Evolutionary conservation across 2,113 vertebrate genomes (phyloP).

Genomic region (Phylloscopus trochilus): DNA sequence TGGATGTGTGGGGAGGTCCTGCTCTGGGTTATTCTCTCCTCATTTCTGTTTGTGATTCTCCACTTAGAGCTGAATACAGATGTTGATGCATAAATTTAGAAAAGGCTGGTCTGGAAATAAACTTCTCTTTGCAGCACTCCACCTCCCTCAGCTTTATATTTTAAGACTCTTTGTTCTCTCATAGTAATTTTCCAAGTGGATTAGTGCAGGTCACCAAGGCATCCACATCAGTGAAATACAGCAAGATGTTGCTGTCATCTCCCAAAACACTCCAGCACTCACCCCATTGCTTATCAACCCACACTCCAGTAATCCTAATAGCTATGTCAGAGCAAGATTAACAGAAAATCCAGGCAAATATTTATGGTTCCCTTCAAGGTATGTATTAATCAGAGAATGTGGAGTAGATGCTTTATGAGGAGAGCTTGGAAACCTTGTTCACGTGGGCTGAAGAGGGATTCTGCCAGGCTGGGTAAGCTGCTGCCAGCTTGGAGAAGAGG

Average conservation of each 20-base stretch:
- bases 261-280: background rate
- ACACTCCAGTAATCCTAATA: conserved; percentile 36
- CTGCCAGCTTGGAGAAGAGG: background rate
- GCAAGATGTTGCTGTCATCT: conserved; percentile 1
- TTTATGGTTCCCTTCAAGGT: conserved; percentile 33
- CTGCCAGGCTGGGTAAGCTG: background rate
- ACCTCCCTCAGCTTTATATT: background rate
- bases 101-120: background rate
- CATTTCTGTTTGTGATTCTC: background rate
- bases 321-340: conserved; percentile 32
- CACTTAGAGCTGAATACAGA: background rate
- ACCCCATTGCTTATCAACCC: background rate
- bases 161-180: conserved; percentile 3
- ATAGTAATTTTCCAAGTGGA: conserved; percentile 26
- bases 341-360: conserved; percentile 32
- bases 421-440: background rate
- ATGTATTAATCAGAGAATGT: background rate
- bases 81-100: background rate
- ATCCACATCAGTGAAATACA: conserved; percentile 19
- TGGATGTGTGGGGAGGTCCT: background rate
- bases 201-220: conserved; percentile 20
- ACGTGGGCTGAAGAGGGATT: background rate
- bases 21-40: background rate
- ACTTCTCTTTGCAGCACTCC: background rate
- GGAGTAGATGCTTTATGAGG: background rate